Base-by-base conservation (phyloP, 2,113 vertebrate species). In the Nyctibius bracteatus region DNA sequence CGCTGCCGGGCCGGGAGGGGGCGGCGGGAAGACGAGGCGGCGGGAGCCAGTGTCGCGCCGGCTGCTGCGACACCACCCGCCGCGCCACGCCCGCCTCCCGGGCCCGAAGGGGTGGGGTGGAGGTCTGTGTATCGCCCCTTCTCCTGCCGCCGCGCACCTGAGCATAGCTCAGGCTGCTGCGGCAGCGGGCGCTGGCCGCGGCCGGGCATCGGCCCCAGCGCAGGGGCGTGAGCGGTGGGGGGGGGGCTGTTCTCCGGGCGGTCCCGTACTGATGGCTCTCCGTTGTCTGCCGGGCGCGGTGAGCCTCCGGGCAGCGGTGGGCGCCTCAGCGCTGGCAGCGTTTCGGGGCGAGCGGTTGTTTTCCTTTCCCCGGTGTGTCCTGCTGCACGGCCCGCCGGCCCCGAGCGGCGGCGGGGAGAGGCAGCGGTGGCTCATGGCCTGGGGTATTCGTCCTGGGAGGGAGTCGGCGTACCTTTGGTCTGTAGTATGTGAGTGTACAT, bases 401-500 rank as follows among this genome's bases (percentile, higher is more conserved):
- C 72, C 62, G 3, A 3, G 71, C 46, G 85, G 51, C 7, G 23
- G 3, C 3, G 10, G 17, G 22, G 14, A 3, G 25, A 28, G 62
- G 21, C 73, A 13, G 66, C 51, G 18, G 47, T 2, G 68, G 41
- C 35, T 46, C 30, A 1, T 8, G 59, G 39, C 59, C 23, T 9
- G 63, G 13, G 47, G 1, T 15, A 2, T 14, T 14, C 2, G 16
- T 12, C 41, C 27, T 8, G 55, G 31, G 20, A 4, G 35, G 14
- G 8, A 31, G 28, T 12, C 16, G n/a, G 28, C 22, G 3, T 25
- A 2, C 9, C 5, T 24, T 6, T 17, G 28, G 1, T 44, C 2
- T 23, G 59, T 9, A 12, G 17, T 4, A 0, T 3, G 70, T 27
- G 2, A 12, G 25, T 25, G 58, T 13, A 2, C 18, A 0, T 27